Evolutionary conservation across 2,888 invertebrate species (phyloP).

Genomic region (Argyresthia goedartella): DNA sequence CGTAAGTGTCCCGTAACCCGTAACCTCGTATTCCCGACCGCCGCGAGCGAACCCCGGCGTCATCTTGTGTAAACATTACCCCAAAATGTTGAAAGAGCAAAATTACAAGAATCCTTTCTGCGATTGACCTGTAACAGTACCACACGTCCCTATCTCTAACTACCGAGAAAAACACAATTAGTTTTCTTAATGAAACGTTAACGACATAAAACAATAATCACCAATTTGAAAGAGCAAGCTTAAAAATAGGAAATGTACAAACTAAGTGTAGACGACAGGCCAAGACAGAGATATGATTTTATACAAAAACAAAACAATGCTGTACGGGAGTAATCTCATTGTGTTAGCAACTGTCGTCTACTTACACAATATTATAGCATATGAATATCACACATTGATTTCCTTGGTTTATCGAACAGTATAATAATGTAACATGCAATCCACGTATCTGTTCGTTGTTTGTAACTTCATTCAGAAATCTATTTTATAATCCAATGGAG

Average conservation of each 20-base stretch:
- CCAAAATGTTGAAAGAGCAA: background rate
- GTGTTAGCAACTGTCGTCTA: slow-evolving; percentile 67
- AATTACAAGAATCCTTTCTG: slow-evolving; percentile 24
- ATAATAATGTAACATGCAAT: slow-evolving; percentile 2
- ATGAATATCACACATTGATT: slow-evolving; percentile 40
- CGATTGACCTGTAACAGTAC: slow-evolving; percentile 47
- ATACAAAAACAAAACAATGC: slow-evolving; percentile 65
- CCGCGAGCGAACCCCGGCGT: background rate
- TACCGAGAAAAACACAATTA: slow-evolving; percentile 64
- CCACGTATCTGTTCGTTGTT: slow-evolving; percentile 1
- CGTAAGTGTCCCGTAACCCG: background rate
- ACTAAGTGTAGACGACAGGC: slow-evolving; percentile 67
- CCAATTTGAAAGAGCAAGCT: background rate
- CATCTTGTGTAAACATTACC: background rate
- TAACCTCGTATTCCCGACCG: background rate
- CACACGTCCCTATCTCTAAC: slow-evolving; percentile 31
- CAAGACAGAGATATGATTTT: slow-evolving; percentile 68
- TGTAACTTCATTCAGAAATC: slow-evolving; percentile 2
- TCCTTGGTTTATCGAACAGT: slow-evolving; percentile 4
- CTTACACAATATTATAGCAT: slow-evolving; percentile 46
- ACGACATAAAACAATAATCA: slow-evolving; percentile 4
- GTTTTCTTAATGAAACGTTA: slow-evolving; percentile 20
- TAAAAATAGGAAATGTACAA: slow-evolving; percentile 35
- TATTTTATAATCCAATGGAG: no score
- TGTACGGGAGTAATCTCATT: slow-evolving; percentile 61